A percentile compares a stretch with the other conserved stretches of the same genome.
phyloP scores from a whole-genome alignment of 2,888 invertebrate species.

The Atherix ibis region DNA sequence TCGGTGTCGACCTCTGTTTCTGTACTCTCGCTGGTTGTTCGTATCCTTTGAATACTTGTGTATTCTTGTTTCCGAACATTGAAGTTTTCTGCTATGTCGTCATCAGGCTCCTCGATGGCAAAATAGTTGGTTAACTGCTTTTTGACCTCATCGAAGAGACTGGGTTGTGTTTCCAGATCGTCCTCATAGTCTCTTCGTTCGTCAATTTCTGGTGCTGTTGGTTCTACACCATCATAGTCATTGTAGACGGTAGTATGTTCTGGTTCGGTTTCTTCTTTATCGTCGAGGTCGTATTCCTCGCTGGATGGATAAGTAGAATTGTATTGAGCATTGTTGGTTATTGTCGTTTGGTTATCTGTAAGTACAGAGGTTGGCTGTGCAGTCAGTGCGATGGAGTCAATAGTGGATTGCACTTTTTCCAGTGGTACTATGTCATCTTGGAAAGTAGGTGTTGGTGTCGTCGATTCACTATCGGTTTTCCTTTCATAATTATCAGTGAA shows the following conservation, averaged over 20 bases:
- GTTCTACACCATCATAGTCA: constrained; percentile 4
- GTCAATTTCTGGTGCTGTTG: constrained; percentile 12
- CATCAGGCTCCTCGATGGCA: constrained; percentile 24
- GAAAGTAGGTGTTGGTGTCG: no score
- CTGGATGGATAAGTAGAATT: not conserved
- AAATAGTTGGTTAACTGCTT: constrained; percentile 29
- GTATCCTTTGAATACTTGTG: constrained; percentile 24
- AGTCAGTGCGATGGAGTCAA: no score
- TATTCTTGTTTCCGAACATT: constrained; percentile 25
- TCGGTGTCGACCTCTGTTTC: constrained; percentile 4
- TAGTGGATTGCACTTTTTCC: not conserved
- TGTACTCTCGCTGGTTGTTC: constrained; percentile 11
- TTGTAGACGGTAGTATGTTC: not conserved
- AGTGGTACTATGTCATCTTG: no score
- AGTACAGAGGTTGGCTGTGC: not conserved
- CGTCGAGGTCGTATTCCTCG: not conserved
- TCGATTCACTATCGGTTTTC: no score
- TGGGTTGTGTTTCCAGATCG: constrained; percentile 27
- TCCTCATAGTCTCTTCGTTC: constrained; percentile 20
- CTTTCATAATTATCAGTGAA: no score
- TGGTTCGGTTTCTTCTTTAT: not conserved
- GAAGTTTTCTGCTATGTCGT: constrained; percentile 15
- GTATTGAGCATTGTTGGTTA: no score
- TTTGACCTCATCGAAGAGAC: constrained; percentile 30
- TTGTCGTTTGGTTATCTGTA: not conserved